Percentiles rank a stretch among this genome's conserved stretches.
Evolutionary conservation across 2,113 vertebrate species (phyloP).

Genomic region (Oophaga pumilio): DNA sequence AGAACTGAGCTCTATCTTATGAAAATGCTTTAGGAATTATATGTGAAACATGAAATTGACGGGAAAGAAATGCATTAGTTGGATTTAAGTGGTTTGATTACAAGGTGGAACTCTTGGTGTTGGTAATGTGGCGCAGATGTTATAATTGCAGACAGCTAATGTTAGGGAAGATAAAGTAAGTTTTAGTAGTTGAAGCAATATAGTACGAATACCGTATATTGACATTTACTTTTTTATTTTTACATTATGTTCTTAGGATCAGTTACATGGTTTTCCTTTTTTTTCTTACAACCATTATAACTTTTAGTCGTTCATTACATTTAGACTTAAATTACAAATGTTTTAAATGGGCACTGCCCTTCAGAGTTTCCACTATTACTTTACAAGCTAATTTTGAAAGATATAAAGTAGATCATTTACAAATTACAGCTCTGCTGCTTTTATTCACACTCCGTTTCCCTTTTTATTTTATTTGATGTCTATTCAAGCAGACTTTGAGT

Average conservation of each 20-base stretch:
- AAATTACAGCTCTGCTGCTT: not conserved
- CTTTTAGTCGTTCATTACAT: not conserved
- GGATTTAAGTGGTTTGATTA: constrained; percentile 23
- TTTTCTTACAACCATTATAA: not conserved
- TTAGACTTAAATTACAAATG: not conserved
- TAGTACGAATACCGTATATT: not conserved
- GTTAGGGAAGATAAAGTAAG: not conserved
- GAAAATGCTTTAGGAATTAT: constrained; percentile 20
- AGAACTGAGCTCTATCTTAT: constrained; percentile 6
- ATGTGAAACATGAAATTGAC: constrained; percentile 2
- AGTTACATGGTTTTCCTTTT: not conserved
- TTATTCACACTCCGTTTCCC: not conserved
- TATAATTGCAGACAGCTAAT: not conserved
- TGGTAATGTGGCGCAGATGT: not conserved
- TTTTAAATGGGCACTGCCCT: not conserved
- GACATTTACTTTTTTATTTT: not conserved
- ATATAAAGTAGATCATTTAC: not conserved
- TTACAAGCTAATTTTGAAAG: not conserved
- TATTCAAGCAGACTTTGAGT: not conserved
- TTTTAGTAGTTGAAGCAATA: not conserved
- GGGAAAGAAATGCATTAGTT: constrained; percentile 22
- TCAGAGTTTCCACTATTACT: not conserved
- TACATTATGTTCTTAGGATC: not conserved
- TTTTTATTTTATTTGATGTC: no score
- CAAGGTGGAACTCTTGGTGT: not conserved